phyloP scores from a whole-genome alignment of 2,888 invertebrate genomes.

The Poecilobothrus nobilitatus region DNA sequence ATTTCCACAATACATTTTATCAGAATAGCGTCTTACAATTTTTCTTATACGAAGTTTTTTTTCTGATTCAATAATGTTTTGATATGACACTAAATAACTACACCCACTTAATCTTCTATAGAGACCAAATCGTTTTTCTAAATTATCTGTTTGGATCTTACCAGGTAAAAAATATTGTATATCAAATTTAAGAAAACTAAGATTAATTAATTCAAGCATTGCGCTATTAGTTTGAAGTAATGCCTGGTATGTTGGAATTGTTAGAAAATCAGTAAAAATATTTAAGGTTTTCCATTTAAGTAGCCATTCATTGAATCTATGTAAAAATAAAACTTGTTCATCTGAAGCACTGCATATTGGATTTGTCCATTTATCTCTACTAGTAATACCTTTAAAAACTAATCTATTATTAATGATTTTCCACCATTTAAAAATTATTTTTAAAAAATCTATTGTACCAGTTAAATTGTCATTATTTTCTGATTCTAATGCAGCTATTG shows the following conservation, averaged over 20 bases:
- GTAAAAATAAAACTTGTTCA: neutral
- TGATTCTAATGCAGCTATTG: conserved; percentile 7
- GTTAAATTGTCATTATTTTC: neutral
- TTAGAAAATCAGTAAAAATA: neutral
- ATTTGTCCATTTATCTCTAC: neutral
- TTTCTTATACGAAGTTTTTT: conserved; percentile 8
- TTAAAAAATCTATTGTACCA: conserved; percentile 7
- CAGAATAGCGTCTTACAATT: neutral
- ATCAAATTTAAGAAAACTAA: conserved; percentile 2
- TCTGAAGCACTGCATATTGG: neutral
- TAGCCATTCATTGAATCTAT: neutral
- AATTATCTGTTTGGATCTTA: neutral
- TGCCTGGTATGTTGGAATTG: neutral
- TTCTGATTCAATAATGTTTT: neutral
- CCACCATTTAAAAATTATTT: conserved; percentile 10
- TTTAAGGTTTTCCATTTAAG: neutral
- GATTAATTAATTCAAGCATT: neutral
- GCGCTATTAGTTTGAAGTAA: neutral
- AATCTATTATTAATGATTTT: conserved; percentile 2
- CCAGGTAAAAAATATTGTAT: neutral
- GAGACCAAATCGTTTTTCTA: neutral
- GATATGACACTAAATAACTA: neutral
- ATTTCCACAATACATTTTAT: neutral
- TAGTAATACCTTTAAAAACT: conserved; percentile 1
- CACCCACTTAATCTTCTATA: neutral